phyloP scores from a whole-genome alignment of 2,888 invertebrate species.

The Actias luna region DNA sequence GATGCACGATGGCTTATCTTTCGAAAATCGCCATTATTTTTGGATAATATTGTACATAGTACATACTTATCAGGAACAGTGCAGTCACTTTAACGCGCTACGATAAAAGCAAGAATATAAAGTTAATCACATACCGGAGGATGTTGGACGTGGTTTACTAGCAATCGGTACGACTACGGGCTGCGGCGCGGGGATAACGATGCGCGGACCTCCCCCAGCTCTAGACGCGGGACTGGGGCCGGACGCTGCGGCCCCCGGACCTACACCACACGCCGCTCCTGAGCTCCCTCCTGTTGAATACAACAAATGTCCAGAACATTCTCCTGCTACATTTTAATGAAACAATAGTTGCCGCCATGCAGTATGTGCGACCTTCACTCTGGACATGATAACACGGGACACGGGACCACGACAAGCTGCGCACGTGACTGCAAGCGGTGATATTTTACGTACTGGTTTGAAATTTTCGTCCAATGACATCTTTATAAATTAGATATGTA shows the following conservation, averaged over 20 bases:
- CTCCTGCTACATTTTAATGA: conserved; percentile 1
- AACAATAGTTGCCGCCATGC: conserved; percentile 19
- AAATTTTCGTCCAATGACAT: conserved; percentile 44
- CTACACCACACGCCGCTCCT: conserved; percentile 24
- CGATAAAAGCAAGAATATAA: background rate
- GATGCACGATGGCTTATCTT: too few species aligned
- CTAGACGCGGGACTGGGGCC: conserved; percentile 24
- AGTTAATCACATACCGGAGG: conserved; percentile 55
- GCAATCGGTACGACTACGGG: conserved; percentile 28
- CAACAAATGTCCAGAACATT: background rate
- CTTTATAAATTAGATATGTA: background rate
- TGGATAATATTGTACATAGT: too few species aligned
- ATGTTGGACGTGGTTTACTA: conserved; percentile 58
- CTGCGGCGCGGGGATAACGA: conserved; percentile 25
- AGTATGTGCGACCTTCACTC: conserved; percentile 2
- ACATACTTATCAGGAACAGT: too few species aligned
- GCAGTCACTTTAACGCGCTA: too few species aligned
- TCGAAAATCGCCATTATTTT: too few species aligned
- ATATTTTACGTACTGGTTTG: conserved; percentile 41
- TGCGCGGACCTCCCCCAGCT: conserved; percentile 18
- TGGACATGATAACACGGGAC: background rate
- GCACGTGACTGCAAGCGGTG: conserved; percentile 25
- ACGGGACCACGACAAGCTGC: too few species aligned
- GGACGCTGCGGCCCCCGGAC: conserved; percentile 19
- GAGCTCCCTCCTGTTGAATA: conserved; percentile 24